A percentile compares a stretch with the other conserved stretches of the same genome.
Evolutionary conservation across 2,888 invertebrate species (phyloP).

Genomic region (Trypoxylon attenuatum): DNA sequence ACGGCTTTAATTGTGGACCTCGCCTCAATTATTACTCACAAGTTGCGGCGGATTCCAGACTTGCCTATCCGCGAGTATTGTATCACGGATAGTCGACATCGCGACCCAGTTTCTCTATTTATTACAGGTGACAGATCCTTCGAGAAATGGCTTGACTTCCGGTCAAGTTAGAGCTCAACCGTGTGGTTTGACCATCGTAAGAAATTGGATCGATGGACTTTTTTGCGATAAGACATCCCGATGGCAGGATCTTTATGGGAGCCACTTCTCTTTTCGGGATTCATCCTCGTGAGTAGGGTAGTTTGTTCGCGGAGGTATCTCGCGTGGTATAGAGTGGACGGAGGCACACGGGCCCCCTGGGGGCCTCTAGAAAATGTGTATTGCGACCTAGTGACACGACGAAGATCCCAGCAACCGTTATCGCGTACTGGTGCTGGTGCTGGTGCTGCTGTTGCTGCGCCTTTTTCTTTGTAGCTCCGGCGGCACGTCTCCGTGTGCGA

Average conservation of each 20-base stretch:
- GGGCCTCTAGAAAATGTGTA: conserved; percentile 47
- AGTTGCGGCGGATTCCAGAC: no score
- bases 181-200: no score
- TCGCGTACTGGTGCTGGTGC: conserved; percentile 34
- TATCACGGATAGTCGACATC: no score
- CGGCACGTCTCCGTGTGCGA: conserved; percentile 47
- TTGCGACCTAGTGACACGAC: conserved; percentile 45
- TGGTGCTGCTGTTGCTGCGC: conserved; percentile 31
- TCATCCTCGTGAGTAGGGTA: not conserved
- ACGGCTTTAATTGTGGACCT: conserved; percentile 27
- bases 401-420: conserved; percentile 48
- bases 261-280: not conserved
- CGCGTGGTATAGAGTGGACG: not conserved
- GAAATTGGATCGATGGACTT: no score
- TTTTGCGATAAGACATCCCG: no score
- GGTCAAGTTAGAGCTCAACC: no score
- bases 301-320: not conserved
- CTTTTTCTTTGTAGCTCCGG: conserved; percentile 10
- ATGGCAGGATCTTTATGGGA: no score
- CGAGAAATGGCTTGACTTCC: no score
- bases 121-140: no score
- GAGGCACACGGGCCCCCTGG: conserved; percentile 15
- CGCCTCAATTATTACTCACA: not conserved
- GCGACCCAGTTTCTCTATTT: no score
- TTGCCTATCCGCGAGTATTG: no score